These are phyloP conservation scores for Encarsia formosa DNA, from an alignment of 2,888 invertebrate species.

Conservation along the genomic window DNA sequence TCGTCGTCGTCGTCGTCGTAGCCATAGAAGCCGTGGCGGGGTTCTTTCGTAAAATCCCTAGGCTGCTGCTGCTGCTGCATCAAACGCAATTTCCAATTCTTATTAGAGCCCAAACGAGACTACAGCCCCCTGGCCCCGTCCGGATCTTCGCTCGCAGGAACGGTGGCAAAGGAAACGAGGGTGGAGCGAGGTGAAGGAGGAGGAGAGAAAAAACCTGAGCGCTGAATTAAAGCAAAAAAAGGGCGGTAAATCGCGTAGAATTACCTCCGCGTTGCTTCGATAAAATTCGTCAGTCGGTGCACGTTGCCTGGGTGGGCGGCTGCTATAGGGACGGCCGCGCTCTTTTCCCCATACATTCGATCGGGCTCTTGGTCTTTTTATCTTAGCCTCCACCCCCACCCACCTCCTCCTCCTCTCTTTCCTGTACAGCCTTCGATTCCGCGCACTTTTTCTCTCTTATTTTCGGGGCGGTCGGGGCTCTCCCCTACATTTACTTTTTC, in stretches of 20 bases:
- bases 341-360: neutral
- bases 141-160: conserved; percentile 14
- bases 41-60: conserved; percentile 25
- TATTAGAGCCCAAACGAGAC: conserved; percentile 24
- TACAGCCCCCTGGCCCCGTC: neutral
- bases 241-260: conserved; percentile 20
- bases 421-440: neutral
- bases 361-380: neutral
- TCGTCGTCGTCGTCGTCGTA: neutral
- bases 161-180: neutral
- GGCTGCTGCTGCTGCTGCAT: too few relatives aligned
- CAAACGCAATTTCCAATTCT: conserved; percentile 29
- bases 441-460: conserved; percentile 21
- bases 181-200: conserved; percentile 1
- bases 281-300: conserved; percentile 25
- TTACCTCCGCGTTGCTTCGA: conserved; percentile 17
- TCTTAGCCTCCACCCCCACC: conserved; percentile 12
- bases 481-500: neutral
- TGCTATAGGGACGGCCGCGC: conserved; percentile 15
- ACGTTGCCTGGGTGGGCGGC: conserved; percentile 5
- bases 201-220: conserved; percentile 22
- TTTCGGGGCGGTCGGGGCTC: too few relatives aligned
- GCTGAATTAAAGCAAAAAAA: conserved; percentile 19
- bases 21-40: conserved; percentile 20
- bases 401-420: conserved; percentile 1